Base-by-base conservation (phyloP, 2,113 vertebrate genomes). In the Origma solitaria region DNA sequence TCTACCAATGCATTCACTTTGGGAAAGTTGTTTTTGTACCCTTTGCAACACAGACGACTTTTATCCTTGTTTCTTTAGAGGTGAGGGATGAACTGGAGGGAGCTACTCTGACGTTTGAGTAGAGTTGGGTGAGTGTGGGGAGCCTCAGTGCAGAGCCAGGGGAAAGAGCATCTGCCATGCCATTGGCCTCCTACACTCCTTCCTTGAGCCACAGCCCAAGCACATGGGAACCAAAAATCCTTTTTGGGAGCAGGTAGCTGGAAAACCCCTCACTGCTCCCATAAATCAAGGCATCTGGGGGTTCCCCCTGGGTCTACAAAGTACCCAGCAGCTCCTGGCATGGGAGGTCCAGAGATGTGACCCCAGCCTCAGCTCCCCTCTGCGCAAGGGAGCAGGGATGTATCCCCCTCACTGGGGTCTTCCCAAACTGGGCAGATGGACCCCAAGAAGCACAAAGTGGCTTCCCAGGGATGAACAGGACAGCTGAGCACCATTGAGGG, bases 391-490 rank as follows among this genome's bases (percentile, higher is more conserved):
- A 35, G 31, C 2, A 5, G 40, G 35, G 35, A 8, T 3, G 7
- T 13, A 23, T 21, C 16, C 35, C n/a, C 16, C n/a, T 62, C 11
- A 0, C 24, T 11, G 14, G 24, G 9, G 9, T 44, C 24, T 35
- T 33, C 38, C 45, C 49, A 27, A 15, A 70, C 19, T 5, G 1
- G 0, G 0, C 30, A 24, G 49, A 22, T 1, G 0, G 42, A 70
- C 11, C 38, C n/a, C 4, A 2, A 33, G 56, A 35, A 25, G 28
- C 70, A 70, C 75, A 20, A 44, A 71, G 18, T 66, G 13, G 23
- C 73, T 86, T 57, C 47, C 62, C 0, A 0, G 53, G 22, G 65
- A 12, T 7, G 50, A 27, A 4, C 9, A 6, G 38, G 13, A 31
- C 45, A 25, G 47, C 49, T 76, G 71, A 40, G 81, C 76, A 6